Base-by-base conservation (phyloP, 2,888 invertebrate genomes). In the Rhagonycha lutea region DNA sequence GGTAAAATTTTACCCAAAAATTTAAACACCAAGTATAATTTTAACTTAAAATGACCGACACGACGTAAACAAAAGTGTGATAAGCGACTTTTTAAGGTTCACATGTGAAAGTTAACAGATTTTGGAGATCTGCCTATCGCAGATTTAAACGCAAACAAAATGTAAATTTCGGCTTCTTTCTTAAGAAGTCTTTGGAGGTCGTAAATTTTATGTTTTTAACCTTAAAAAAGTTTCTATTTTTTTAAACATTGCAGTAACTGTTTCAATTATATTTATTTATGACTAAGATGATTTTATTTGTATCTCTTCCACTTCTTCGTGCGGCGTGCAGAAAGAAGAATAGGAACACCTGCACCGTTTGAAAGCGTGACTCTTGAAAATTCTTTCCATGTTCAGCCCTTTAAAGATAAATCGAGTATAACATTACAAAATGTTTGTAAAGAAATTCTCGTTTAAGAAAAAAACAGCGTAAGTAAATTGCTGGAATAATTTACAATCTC, bases 341-440 rank as follows among this genome's bases (percentile, higher is more conserved):
- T 77, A 71, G 47, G 81, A 80, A 80, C 81, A 81, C 81, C 80
- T 81, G 81, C 79, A 78, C 71, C 60, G 77, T 76, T 77, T 73
- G 72, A 79, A 78, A 81, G 80, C 81, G 81, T 81, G 81, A 81
- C 81, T 80, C 80, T 78, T 78, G 79, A 80, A 80, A 80, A 81
- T 80, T 81, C 81, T 79, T 79, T 65, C 69, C 72, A 74, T 61
- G 68, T 73, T 70, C 76, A 74, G 70, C 75, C 72, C 72, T 75
- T 79, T 69, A 65, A 67, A 70, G 73, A 72, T 77, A 74, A 74
- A 68, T 74, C 68, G 62, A 71, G 11, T 9, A 63, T 26, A 24
- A 74, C 65, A 24, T 24, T 32, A 47, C 47, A 47, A 47, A 47
- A 47, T 47, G n/a, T 47, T 47, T 8, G 7, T 47, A n/a, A n/a